Evolutionary conservation across 2,888 invertebrate species (phyloP).

Genomic region (Harpalus rufipes): DNA sequence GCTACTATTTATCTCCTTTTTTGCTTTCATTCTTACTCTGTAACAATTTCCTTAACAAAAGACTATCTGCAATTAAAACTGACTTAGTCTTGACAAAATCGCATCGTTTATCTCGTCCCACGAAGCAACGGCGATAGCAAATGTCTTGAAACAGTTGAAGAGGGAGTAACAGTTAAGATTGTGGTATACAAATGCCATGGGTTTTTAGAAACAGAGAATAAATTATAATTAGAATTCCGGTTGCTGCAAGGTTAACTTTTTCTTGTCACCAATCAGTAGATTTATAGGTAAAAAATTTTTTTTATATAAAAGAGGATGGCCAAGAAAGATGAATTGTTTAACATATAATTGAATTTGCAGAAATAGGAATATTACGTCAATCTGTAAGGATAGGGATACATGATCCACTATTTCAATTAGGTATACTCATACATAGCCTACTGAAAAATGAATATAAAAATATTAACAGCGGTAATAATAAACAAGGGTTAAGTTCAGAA

Average conservation of each 20-base stretch:
- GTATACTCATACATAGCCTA: no score
- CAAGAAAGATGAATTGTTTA: not conserved
- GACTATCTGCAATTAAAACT: conserved; percentile 35
- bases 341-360: no score
- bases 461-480: no score
- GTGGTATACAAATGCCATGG: conserved; percentile 28
- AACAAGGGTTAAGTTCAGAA: no score
- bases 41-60: conserved; percentile 34
- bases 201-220: conserved; percentile 59
- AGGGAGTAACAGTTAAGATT: conserved; percentile 26
- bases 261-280: conserved; percentile 1
- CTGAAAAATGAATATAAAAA: no score
- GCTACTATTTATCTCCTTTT: no score
- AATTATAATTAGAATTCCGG: conserved; percentile 62
- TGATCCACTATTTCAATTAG: no score
- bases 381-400: no score
- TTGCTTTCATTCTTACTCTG: not conserved
- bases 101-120: conserved; percentile 24
- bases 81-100: conserved; percentile 49
- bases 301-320: not conserved
- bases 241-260: conserved; percentile 59
- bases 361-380: no score
- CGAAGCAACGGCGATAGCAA: conserved; percentile 43
- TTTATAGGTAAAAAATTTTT: not conserved
- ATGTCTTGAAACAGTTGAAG: conserved; percentile 26